Evolutionary conservation across 1,140 invertebrate genomes (phyloP), one percentile per base, ranked within the genome.

Genomic region (Halictus rubicundus): DNA sequence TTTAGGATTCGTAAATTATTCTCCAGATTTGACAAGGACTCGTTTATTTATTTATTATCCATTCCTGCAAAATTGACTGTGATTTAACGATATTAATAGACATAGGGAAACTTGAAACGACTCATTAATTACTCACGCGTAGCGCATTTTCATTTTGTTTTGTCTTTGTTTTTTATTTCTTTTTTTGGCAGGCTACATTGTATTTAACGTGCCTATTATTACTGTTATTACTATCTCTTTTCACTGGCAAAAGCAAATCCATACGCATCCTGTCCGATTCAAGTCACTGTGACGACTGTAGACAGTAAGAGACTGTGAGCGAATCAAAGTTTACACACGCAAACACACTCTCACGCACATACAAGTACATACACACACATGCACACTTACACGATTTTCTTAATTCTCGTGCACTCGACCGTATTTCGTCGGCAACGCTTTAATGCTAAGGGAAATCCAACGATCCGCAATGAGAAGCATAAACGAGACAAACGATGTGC

Each of bases 31-130:
- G 54, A 71, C 68, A 80, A 49, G 42, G 25, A 68, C 64, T 83
- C 37, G 25, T 49, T 85, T 82, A 81, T 77, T 87, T 87, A 85
- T 83, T 88, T 74, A 81, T 88, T 87, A 83, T 84, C 85, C 83
- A 82, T 83, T 81, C 83, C 78, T 82, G 70, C 82, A 84, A 89
- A 89, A 89, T 89, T 89, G 87, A 89, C 89, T 90, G 89, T 90
- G 89, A 90, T 90, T 82, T 89, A 88, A 87, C 74, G 80, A 89
- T 87, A 86, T 83, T 81, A 23, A 76, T 87, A 87, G 82, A 84
- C 68, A 81, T 87, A 87, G 74, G 78, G 60, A 64, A 46, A 68
- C 71, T 60, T 68, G 23, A 73, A 86, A 86, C 72, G 9, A 72
- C 81, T 86, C 72, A 71, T 84, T 75, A 32, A 37, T 78, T 83